Evolutionary conservation across 2,113 vertebrate species (phyloP).

Genomic region (Microcebus griseorufus): DNA sequence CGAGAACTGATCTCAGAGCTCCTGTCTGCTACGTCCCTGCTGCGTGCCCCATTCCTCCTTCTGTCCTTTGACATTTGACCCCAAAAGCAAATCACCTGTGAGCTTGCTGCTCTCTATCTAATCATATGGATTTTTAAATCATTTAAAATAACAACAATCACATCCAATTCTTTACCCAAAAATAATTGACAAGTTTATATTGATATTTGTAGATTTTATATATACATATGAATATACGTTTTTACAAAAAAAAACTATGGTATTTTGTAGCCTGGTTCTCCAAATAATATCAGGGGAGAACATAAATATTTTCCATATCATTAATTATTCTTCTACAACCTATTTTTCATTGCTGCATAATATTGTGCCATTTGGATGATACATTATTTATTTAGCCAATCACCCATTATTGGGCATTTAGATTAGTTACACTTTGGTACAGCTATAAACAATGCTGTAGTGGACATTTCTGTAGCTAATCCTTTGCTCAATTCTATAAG

Average conservation of each 20-base stretch:
- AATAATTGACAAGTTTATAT: background rate
- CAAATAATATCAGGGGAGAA: background rate
- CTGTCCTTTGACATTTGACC: background rate
- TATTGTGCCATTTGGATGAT: background rate
- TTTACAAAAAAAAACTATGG: background rate
- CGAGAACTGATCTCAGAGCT: background rate
- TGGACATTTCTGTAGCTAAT: background rate
- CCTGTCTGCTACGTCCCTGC: rapidly evolving
- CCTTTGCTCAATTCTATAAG: background rate
- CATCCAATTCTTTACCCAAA: background rate
- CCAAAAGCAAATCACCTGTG: background rate
- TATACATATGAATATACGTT: background rate
- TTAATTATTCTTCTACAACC: background rate
- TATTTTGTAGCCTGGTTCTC: background rate
- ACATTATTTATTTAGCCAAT: background rate
- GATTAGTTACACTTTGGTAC: background rate
- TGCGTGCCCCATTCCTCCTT: background rate
- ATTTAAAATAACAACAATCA: background rate
- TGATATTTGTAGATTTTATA: background rate
- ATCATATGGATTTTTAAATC: background rate
- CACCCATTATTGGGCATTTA: background rate
- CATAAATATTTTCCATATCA: background rate
- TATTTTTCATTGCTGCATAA: background rate
- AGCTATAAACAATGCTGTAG: rapidly evolving
- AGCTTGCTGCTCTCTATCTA: background rate